Evolutionary conservation across 2,113 vertebrate species (phyloP).

Genomic region (Zeus faber): DNA sequence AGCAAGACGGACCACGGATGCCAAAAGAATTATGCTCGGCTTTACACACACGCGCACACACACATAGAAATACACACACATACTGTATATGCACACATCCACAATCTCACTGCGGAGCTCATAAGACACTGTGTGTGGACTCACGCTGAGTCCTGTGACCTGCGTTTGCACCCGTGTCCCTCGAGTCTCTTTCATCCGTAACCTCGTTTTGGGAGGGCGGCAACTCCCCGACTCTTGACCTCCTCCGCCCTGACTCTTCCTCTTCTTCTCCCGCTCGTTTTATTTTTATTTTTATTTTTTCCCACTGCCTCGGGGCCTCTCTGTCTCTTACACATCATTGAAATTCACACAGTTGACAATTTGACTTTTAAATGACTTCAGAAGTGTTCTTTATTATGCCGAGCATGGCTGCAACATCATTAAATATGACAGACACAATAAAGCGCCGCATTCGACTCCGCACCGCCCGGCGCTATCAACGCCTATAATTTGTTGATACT

Average conservation of each 20-base stretch:
- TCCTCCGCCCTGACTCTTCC: conserved; percentile 31
- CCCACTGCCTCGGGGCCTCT: conserved; percentile 41
- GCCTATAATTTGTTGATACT: conserved; percentile 77
- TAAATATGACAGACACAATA: conserved; percentile 71
- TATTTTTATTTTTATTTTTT: too few species aligned
- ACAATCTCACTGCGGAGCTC: not conserved
- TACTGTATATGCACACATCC: not conserved
- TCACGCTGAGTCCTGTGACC: conserved; percentile 12
- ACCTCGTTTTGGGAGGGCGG: conserved; percentile 43
- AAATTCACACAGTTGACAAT: conserved; percentile 66
- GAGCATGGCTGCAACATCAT: conserved; percentile 60
- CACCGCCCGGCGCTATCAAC: conserved; percentile 59
- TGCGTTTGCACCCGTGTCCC: conserved; percentile 43
- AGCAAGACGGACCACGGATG: conserved; percentile 3
- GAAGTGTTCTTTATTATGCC: conserved; percentile 67
- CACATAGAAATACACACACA: not conserved
- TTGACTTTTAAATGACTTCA: conserved; percentile 76
- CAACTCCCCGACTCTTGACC: conserved; percentile 60
- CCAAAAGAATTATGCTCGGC: too few species aligned
- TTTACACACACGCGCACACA: not conserved
- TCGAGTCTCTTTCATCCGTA: conserved; percentile 50
- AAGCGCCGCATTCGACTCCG: conserved; percentile 42
- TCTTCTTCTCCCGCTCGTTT: conserved; percentile 21
- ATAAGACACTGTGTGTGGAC: conserved; percentile 18
- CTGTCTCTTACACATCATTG: conserved; percentile 63